These are phyloP conservation scores for Drymodes brunneopygia DNA, from an alignment of 2,113 vertebrate genomes.

Conservation along the genomic window DNA sequence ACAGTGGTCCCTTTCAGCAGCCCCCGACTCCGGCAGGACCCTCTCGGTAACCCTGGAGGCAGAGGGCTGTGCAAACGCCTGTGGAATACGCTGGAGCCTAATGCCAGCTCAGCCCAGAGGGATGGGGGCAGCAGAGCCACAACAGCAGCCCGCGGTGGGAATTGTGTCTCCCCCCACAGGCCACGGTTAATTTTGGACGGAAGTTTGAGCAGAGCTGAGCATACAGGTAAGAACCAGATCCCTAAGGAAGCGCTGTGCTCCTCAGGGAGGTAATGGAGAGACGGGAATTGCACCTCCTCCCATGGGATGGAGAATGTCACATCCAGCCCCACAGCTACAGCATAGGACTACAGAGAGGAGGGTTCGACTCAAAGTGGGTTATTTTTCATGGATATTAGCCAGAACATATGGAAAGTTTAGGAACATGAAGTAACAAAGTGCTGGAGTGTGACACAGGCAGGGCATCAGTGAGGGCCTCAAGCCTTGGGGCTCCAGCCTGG, in stretches of 20 bases:
- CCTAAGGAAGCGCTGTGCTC: neutral
- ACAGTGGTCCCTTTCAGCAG: neutral
- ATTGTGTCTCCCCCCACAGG: neutral
- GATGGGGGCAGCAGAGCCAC: neutral
- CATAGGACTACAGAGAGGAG: neutral
- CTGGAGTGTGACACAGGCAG: constrained; percentile 38
- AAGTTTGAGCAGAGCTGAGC: neutral
- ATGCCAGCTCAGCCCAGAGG: neutral
- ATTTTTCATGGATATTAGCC: constrained; percentile 50
- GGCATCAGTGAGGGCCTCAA: neutral
- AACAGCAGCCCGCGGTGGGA: neutral
- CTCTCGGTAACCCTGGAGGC: neutral
- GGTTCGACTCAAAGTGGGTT: neutral
- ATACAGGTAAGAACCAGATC: neutral
- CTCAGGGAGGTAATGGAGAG: neutral
- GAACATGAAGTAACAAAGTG: constrained; percentile 21
- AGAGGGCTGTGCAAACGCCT: neutral
- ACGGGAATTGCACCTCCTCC: neutral
- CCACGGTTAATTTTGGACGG: neutral
- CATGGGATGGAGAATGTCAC: neutral
- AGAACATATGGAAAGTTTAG: constrained; percentile 47
- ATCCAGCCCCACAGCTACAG: neutral
- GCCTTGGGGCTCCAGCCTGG: neutral
- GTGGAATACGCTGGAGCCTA: neutral
- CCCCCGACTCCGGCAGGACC: neutral